A percentile compares a stretch with the other conserved stretches of the same genome.
These are phyloP conservation scores for Lagocephalus sceleratus DNA, from an alignment of 2,797 vertebrate species.

Conservation along the genomic window DNA sequence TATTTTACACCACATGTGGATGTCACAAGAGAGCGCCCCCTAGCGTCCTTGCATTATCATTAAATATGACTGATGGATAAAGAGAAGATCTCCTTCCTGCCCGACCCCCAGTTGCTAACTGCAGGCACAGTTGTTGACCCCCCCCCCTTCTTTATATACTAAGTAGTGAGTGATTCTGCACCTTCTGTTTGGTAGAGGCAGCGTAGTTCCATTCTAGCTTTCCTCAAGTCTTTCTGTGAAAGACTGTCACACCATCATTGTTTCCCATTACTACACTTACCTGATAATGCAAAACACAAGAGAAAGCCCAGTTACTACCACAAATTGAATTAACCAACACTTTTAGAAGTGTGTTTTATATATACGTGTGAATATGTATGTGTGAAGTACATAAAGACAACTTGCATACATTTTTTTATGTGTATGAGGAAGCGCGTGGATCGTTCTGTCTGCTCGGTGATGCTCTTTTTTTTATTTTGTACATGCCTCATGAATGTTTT, in stretches of 20 bases:
- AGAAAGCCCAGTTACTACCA: slow-evolving; percentile 46
- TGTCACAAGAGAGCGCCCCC: too few species aligned
- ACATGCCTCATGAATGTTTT: slow-evolving; percentile 81
- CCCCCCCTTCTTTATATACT: slow-evolving; percentile 43
- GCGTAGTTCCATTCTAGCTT: slow-evolving; percentile 68
- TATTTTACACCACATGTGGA: slow-evolving; percentile 14
- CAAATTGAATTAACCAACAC: slow-evolving; percentile 70
- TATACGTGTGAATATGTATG: slow-evolving; percentile 76
- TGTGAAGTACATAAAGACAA: slow-evolving; percentile 72
- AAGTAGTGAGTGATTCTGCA: slow-evolving; percentile 44
- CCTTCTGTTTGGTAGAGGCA: slow-evolving; percentile 57
- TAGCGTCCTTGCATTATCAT: not conserved
- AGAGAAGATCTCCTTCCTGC: slow-evolving; percentile 14
- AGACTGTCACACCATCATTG: slow-evolving; percentile 66
- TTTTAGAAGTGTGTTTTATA: slow-evolving; percentile 79
- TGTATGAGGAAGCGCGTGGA: slow-evolving; percentile 73
- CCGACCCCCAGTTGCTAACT: slow-evolving; percentile 29
- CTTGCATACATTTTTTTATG: slow-evolving; percentile 74
- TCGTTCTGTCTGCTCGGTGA: slow-evolving; percentile 72
- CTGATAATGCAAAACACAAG: slow-evolving; percentile 14
- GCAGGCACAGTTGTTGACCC: slow-evolving; percentile 46
- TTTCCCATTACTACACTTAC: slow-evolving; percentile 61
- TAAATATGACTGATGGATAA: slow-evolving; percentile 12
- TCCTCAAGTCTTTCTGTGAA: slow-evolving; percentile 81
- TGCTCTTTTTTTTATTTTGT: slow-evolving; percentile 75